phyloP scores from a whole-genome alignment of 1,140 invertebrate genomes.

The Spodoptera frugiperda region DNA sequence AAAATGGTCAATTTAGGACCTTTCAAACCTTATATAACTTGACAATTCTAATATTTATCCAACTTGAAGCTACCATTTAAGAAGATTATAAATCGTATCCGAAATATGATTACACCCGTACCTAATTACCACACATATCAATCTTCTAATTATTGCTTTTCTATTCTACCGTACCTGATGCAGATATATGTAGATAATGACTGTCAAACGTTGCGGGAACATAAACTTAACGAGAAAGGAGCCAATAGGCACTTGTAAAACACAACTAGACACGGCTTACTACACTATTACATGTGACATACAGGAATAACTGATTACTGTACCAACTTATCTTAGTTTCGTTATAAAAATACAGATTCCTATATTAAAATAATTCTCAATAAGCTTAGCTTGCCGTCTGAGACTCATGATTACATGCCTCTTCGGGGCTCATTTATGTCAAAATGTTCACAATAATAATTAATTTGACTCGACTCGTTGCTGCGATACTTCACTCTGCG shows the following conservation, averaged over 20 bases:
- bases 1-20: too few relatives aligned
- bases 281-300: constrained; percentile 67
- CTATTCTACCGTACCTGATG: constrained; percentile 1
- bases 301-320: constrained; percentile 67
- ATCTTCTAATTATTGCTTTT: constrained; percentile 34
- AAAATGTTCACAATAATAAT: constrained; percentile 50
- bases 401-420: constrained; percentile 80
- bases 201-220: constrained; percentile 44
- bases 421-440: constrained; percentile 67
- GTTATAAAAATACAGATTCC: constrained; percentile 85
- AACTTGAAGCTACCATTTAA: too few relatives aligned
- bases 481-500: not conserved
- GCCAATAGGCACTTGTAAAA: constrained; percentile 71
- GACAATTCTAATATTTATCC: too few relatives aligned
- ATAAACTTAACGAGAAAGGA: constrained; percentile 76
- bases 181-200: constrained; percentile 55
- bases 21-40: too few relatives aligned
- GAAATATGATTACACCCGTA: not conserved
- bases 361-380: constrained; percentile 82
- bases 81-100: not conserved
- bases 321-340: constrained; percentile 76
- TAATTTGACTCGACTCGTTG: not conserved
- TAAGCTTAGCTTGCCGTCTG: constrained; percentile 81
- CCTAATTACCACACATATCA: not conserved
- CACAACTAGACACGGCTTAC: constrained; percentile 66